These are phyloP conservation scores for Microplitis deprimator DNA, from an alignment of 2,888 invertebrate species.

Conservation along the genomic window DNA sequence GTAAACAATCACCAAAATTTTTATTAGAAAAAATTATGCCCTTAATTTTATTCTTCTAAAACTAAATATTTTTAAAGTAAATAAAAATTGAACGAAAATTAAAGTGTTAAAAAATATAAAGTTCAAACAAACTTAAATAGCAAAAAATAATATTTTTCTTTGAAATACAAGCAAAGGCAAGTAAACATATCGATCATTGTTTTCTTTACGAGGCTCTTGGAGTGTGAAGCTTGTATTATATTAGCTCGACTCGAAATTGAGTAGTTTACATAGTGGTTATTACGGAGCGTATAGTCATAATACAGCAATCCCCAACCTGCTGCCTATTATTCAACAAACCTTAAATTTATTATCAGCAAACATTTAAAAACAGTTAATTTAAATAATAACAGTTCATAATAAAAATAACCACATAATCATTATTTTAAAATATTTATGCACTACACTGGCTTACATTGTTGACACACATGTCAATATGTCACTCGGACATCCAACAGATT, in stretches of 20 bases:
- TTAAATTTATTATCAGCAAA: neutral
- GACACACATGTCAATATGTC: neutral
- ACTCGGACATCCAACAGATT: neutral
- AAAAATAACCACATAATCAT: neutral
- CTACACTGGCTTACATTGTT: neutral
- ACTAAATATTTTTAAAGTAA: too few species aligned
- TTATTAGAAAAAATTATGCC: too few species aligned
- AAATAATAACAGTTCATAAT: neutral
- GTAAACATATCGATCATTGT: neutral
- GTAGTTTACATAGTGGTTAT: neutral
- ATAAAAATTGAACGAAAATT: too few species aligned
- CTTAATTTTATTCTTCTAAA: too few species aligned
- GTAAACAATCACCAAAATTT: too few species aligned
- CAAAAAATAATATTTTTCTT: neutral
- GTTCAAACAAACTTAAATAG: too few species aligned
- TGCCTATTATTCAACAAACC: neutral
- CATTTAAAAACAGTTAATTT: neutral
- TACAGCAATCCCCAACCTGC: neutral
- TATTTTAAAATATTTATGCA: neutral
- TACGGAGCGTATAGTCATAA: neutral
- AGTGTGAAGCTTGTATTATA: neutral
- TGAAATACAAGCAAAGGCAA: too few species aligned
- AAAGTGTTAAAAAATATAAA: too few species aligned
- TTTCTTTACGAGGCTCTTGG: neutral
- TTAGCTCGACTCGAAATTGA: neutral